Conservation (phyloP, 2,113 vertebrate species). For the Leucoraja erinaceus region DNA sequence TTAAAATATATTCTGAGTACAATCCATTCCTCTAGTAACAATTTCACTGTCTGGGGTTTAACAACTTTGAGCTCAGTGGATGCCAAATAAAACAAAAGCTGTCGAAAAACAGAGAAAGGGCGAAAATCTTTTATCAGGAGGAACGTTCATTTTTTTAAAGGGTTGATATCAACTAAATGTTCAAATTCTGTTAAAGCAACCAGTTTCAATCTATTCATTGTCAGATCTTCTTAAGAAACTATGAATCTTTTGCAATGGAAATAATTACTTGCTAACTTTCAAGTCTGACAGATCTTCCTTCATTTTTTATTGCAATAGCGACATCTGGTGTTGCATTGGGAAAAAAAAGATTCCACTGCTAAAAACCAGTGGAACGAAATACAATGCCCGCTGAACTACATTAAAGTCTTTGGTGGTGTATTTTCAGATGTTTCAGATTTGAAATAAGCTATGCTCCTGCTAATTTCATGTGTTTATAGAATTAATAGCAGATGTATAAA, state of each 20-base stretch:
- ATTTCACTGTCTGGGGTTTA: conserved; percentile 17
- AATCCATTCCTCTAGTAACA: conserved; percentile 27
- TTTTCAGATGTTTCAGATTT: neutral
- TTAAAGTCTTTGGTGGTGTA: neutral
- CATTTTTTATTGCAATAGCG: neutral
- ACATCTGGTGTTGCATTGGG: neutral
- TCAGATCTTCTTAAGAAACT: neutral
- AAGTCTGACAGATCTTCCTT: neutral
- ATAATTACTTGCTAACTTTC: neutral
- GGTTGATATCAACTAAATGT: neutral
- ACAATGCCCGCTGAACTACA: neutral
- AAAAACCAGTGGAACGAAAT: too few relatives aligned
- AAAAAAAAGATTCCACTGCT: neutral
- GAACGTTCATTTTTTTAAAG: neutral
- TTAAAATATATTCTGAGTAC: conserved; percentile 19
- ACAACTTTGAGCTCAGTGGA: conserved; percentile 1
- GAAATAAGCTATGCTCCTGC: neutral
- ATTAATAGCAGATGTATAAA: too few relatives aligned
- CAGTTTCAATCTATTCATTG: neutral
- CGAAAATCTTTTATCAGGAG: conserved; percentile 4
- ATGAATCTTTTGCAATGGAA: neutral
- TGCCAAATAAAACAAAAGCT: conserved; percentile 32
- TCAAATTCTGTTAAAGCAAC: neutral
- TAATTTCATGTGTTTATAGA: too few relatives aligned
- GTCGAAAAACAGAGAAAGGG: neutral